Base-by-base conservation (phyloP, 2,888 invertebrate genomes). In the Dione vanillae region DNA sequence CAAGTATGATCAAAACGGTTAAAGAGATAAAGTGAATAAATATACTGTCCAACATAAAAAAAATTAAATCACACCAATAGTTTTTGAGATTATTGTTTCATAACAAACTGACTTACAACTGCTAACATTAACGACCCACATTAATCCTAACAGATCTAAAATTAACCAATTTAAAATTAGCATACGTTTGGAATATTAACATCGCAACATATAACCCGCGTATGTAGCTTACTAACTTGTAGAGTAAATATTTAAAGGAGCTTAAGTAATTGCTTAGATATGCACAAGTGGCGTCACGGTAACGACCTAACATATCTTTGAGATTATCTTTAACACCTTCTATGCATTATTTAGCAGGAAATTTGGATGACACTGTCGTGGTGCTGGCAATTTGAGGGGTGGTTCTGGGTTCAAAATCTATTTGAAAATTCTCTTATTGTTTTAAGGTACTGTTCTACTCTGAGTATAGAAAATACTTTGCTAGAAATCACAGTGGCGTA, bases 221-320 rank as follows among this genome's bases (percentile, higher is more conserved):
- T 49, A 49, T 49, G 49, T 40, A 43, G 45, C 58, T 59, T 67
- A 58, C 67, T 67, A 58, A 58, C 45, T 61, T 61, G 20, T 43
- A 35, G 9, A 19, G 76, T 83, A 83, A 85, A 87, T 86, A 87
- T 87, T 85, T 83, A 83, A 84, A 78, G 77, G 78, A 79, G 80
- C 83, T 80, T 82, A 84, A 84, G 84, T 83, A 84, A 87, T 86
- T 85, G 82, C 80, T 83, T 79, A 83, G 80, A 81, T 80, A 82
- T 80, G 79, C 75, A 61, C 66, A 69, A 73, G 67, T 70, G 65
- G 41, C 67, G 51, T 70, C 58, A 65, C 27, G 67, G 47, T 69
- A 68, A 62, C 71, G 68, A 67, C 64, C 67, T 65, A 56, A 54
- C 20, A 52, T 67, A 51, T 65, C 54, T 56, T 56, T 61, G 37